Evolutionary conservation across 2,113 vertebrate genomes (phyloP).

Genomic region (Eurypyga helias): DNA sequence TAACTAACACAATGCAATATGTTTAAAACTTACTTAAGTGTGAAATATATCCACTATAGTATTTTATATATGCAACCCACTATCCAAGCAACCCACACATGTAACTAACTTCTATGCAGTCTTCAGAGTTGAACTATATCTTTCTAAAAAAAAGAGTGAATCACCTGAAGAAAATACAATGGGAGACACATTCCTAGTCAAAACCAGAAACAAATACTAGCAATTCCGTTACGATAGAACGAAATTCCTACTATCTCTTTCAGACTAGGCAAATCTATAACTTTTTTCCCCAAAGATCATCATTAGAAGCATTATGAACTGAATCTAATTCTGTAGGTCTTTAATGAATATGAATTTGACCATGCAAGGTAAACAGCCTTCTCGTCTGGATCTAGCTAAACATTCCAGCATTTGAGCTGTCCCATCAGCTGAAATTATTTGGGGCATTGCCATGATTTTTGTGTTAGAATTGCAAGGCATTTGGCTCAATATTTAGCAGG

Average conservation of each 20-base stretch:
- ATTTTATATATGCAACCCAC: not conserved
- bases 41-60: not conserved
- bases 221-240: not conserved
- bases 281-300: not conserved
- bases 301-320: not conserved
- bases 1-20: not conserved
- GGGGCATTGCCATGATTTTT: not conserved
- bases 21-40: not conserved
- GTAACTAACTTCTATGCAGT: not conserved
- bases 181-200: not conserved
- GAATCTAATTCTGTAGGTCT: not conserved
- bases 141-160: not conserved
- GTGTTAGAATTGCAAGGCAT: not conserved
- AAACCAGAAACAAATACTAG: not conserved
- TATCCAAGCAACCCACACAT: accelerated
- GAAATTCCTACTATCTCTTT: not conserved
- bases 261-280: not conserved
- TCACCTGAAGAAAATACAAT: not conserved
- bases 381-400: not conserved
- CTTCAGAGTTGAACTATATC: not conserved
- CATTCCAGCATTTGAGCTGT: not conserved
- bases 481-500: not conserved
- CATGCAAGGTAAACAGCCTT: not conserved
- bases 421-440: not conserved
- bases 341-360: not conserved